Evolutionary conservation across 2,888 invertebrate genomes (phyloP).

Genomic region (Empis livida): DNA sequence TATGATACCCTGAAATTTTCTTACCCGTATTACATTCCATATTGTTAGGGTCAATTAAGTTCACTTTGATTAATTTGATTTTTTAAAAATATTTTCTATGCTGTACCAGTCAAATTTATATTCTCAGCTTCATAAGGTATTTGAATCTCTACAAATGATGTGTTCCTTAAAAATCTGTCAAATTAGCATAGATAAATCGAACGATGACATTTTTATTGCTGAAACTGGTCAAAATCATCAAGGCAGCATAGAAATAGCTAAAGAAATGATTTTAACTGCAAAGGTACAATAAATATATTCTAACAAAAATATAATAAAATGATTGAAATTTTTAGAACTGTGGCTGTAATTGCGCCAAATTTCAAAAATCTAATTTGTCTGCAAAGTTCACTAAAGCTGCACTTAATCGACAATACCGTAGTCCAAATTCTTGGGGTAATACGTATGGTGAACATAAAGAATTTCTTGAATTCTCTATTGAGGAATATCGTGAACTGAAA

Average conservation of each 20-base stretch:
- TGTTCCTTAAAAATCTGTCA: too few relatives aligned
- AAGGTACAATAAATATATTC: conserved; percentile 39
- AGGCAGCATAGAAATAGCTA: conserved; percentile 58
- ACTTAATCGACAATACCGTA: conserved; percentile 47
- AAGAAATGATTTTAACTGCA: conserved; percentile 56
- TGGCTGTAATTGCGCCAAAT: conserved; percentile 72
- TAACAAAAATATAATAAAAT: background rate
- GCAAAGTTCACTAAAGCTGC: conserved; percentile 61
- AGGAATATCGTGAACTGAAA: conserved; percentile 52
- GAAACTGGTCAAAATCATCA: conserved; percentile 84
- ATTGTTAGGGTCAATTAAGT: too few relatives aligned
- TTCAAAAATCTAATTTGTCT: conserved; percentile 61
- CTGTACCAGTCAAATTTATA: too few relatives aligned
- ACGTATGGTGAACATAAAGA: conserved; percentile 71
- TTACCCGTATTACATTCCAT: too few relatives aligned
- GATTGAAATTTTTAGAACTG: conserved; percentile 14
- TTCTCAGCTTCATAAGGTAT: too few relatives aligned
- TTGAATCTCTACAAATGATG: too few relatives aligned
- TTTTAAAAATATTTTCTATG: too few relatives aligned
- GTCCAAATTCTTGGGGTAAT: conserved; percentile 57
- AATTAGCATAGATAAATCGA: too few relatives aligned
- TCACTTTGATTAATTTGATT: too few relatives aligned
- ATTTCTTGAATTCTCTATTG: conserved; percentile 54
- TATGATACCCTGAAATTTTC: too few relatives aligned
- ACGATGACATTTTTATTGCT: conserved; percentile 50